Conservation (phyloP, 2,113 vertebrate genomes). For the Channa argus region DNA sequence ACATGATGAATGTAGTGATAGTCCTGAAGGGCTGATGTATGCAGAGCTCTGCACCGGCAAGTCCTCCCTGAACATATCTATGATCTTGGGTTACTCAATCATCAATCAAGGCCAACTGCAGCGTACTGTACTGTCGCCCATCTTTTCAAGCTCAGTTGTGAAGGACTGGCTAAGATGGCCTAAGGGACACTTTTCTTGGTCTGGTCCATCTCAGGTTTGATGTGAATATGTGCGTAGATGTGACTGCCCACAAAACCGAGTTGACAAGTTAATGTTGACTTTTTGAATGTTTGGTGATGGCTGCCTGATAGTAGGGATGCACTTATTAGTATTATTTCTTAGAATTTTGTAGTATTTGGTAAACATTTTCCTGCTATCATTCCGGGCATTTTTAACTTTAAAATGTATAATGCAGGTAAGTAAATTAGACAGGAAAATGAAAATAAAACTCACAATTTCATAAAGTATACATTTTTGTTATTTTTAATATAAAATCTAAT, state of each 20-base stretch:
- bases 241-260: conserved; percentile 69
- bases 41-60: conserved; percentile 72
- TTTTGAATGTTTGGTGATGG: conserved; percentile 67
- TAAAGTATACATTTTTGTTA: not conserved
- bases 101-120: conserved; percentile 80
- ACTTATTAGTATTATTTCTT: conserved; percentile 26
- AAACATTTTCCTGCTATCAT: conserved; percentile 31
- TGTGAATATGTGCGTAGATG: conserved; percentile 75
- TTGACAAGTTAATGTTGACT: conserved; percentile 65
- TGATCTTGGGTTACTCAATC: conserved; percentile 80
- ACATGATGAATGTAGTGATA: conserved; percentile 70
- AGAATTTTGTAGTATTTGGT: conserved; percentile 1
- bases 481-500: no score
- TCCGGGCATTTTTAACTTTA: conserved; percentile 13
- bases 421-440: not conserved
- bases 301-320: conserved; percentile 57
- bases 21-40: conserved; percentile 81
- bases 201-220: conserved; percentile 74
- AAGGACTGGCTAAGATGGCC: conserved; percentile 81
- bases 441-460: not conserved
- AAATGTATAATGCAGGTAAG: not conserved
- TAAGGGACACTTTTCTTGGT: conserved; percentile 78
- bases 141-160: conserved; percentile 81
- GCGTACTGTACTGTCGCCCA: conserved; percentile 76
- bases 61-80: conserved; percentile 76